A percentile compares a stretch with the other conserved stretches of the same genome.
These are phyloP conservation scores for Eudemis profundana DNA, from an alignment of 2,888 invertebrate genomes.

Conservation along the genomic window DNA sequence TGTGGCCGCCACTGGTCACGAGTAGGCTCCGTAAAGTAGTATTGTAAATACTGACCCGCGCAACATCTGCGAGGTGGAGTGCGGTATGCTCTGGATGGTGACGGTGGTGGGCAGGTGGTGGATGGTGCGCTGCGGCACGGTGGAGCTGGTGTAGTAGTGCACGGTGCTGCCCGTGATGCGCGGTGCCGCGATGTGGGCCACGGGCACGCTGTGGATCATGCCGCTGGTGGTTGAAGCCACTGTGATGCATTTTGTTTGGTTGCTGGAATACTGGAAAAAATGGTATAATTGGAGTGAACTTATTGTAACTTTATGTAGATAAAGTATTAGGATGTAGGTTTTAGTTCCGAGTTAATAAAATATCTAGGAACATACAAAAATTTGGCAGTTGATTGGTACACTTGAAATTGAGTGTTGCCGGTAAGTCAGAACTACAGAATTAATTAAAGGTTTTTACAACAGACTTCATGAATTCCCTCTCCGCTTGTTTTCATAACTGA, in stretches of 20 bases:
- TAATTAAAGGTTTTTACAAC: too few species aligned
- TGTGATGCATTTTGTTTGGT: conserved; percentile 78
- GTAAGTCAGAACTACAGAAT: too few species aligned
- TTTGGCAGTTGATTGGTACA: too few species aligned
- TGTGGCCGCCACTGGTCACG: neutral
- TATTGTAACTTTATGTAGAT: too few species aligned
- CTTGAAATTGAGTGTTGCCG: too few species aligned
- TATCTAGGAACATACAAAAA: too few species aligned
- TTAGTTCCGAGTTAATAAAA: too few species aligned
- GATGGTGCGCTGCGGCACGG: conserved; percentile 57
- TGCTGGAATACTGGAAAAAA: conserved; percentile 69
- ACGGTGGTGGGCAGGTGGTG: conserved; percentile 74
- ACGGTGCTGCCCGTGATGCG: conserved; percentile 74
- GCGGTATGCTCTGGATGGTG: conserved; percentile 76
- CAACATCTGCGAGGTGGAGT: conserved; percentile 73
- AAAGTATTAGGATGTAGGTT: too few species aligned
- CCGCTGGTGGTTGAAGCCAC: conserved; percentile 80
- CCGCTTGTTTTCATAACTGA: too few species aligned
- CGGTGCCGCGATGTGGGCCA: conserved; percentile 72
- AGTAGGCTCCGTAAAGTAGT: neutral
- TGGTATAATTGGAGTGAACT: too few species aligned
- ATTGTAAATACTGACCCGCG: conserved; percentile 49
- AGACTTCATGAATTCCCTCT: too few species aligned
- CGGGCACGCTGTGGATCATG: conserved; percentile 79
- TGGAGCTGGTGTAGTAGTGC: conserved; percentile 65